Conservation (phyloP, 1,140 invertebrate species). For the Propsilocerus akamusi region DNA sequence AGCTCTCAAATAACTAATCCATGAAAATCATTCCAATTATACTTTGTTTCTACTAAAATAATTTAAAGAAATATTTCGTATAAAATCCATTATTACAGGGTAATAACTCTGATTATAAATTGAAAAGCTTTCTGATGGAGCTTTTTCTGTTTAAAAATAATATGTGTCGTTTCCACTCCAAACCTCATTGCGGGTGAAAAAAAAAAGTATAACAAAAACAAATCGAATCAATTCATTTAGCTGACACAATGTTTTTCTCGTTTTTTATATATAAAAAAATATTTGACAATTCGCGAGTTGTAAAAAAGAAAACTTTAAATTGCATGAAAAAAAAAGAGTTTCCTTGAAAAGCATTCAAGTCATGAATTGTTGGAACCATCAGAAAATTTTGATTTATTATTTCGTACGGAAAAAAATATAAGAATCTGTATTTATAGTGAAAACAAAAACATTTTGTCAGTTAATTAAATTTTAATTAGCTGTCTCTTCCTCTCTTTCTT, state of each 20-base stretch:
- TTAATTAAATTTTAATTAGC: conserved; percentile 11
- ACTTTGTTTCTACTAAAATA: too few relatives aligned
- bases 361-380: too few relatives aligned
- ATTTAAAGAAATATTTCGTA: too few relatives aligned
- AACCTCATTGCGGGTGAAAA: not conserved
- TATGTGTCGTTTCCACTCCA: not conserved
- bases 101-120: conserved; percentile 2
- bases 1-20: not conserved
- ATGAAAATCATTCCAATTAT: too few relatives aligned
- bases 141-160: not conserved
- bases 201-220: not conserved
- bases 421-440: not conserved
- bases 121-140: conserved; percentile 1
- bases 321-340: too few relatives aligned
- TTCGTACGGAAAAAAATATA: not conserved
- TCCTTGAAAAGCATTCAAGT: too few relatives aligned
- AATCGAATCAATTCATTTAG: conserved; percentile 14
- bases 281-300: too few relatives aligned
- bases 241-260: conserved; percentile 26
- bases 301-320: too few relatives aligned
- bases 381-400: not conserved
- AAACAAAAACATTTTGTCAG: conserved; percentile 28
- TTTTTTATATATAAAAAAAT: too few relatives aligned
- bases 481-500: not conserved
- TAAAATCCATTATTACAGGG: not conserved